Evolutionary conservation across 2,888 invertebrate genomes (phyloP).

Genomic region (Corbicula japonica): DNA sequence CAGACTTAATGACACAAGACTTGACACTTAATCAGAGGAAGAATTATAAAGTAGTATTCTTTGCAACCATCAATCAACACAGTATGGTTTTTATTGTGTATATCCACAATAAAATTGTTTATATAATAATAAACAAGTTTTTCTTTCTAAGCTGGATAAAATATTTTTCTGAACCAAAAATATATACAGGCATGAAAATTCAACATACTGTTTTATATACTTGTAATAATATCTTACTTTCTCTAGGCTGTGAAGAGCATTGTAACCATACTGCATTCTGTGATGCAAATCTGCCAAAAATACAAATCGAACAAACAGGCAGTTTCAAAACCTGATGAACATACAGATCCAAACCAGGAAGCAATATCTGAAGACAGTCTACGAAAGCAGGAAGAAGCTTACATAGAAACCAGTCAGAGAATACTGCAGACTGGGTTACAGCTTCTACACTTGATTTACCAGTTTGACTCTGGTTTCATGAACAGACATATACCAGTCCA

Average conservation of each 20-base stretch:
- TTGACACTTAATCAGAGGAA: too few relatives aligned
- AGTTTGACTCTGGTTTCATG: slow-evolving; percentile 61
- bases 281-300: slow-evolving; percentile 38
- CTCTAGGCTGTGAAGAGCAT: slow-evolving; percentile 65
- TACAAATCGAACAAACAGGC: background rate
- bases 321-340: background rate
- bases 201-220: too few relatives aligned
- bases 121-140: too few relatives aligned
- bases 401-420: slow-evolving; percentile 22
- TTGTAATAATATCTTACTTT: too few relatives aligned
- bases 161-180: too few relatives aligned
- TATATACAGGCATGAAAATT: too few relatives aligned
- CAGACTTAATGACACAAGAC: too few relatives aligned
- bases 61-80: too few relatives aligned
- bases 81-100: too few relatives aligned
- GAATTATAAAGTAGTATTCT: too few relatives aligned
- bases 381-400: slow-evolving; percentile 24
- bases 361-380: slow-evolving; percentile 11
- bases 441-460: slow-evolving; percentile 69
- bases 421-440: slow-evolving; percentile 65
- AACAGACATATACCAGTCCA: slow-evolving; percentile 64
- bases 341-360: background rate
- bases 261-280: slow-evolving; percentile 52
- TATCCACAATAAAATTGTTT: too few relatives aligned
- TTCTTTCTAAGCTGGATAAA: too few relatives aligned